A percentile compares a stretch with the other conserved stretches of the same genome.
Evolutionary conservation across 2,888 invertebrate species (phyloP).

Genomic region (Rutpela maculata): DNA sequence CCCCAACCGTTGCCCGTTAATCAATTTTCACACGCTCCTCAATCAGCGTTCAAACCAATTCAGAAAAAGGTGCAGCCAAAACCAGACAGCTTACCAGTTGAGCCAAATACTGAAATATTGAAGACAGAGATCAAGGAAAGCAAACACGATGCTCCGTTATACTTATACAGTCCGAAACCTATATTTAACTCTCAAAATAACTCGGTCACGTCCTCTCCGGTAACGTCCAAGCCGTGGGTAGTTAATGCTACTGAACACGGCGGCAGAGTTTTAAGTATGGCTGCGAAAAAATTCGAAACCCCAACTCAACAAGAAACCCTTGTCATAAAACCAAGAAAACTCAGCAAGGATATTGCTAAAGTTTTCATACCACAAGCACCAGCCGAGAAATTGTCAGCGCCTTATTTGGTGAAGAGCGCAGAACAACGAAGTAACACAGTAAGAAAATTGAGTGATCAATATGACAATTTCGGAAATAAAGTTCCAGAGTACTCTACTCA

Average conservation of each 20-base stretch:
- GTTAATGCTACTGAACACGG: conserved; percentile 71
- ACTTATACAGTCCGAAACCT: conserved; percentile 72
- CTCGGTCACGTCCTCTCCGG: conserved; percentile 54
- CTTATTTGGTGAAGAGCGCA: conserved; percentile 65
- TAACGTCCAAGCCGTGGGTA: conserved; percentile 74
- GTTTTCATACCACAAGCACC: conserved; percentile 58
- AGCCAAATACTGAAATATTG: conserved; percentile 35
- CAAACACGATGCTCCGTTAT: conserved; percentile 62
- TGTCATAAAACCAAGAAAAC: conserved; percentile 62
- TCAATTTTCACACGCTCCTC: conserved; percentile 86
- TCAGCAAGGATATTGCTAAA: conserved; percentile 65
- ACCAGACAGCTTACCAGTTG: conserved; percentile 40
- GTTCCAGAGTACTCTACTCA: conserved; percentile 52
- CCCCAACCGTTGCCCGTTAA: conserved; percentile 80
- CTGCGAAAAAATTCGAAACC: conserved; percentile 77
- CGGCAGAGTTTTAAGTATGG: conserved; percentile 75
- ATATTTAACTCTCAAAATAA: conserved; percentile 55
- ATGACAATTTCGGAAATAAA: conserved; percentile 62
- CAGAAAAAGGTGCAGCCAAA: conserved; percentile 68
- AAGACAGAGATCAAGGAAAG: conserved; percentile 58
- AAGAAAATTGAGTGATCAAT: conserved; percentile 71
- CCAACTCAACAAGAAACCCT: conserved; percentile 57
- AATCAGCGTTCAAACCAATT: conserved; percentile 84
- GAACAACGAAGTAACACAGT: conserved; percentile 65
- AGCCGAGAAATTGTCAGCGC: conserved; percentile 63